phyloP scores from a whole-genome alignment of 2,113 vertebrate species.

The Phylloscopus trochiloides region DNA sequence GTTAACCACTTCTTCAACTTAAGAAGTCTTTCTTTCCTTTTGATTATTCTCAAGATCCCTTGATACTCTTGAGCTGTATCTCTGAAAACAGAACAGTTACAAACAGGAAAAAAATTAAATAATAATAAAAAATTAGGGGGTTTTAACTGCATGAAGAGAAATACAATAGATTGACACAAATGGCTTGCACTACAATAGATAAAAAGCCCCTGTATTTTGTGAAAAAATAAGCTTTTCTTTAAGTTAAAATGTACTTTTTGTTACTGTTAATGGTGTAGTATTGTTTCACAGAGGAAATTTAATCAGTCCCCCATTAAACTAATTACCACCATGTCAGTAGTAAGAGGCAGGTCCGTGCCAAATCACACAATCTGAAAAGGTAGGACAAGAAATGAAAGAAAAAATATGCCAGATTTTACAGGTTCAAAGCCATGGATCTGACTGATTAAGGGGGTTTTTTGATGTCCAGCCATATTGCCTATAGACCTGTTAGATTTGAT shows the following conservation, averaged over 20 bases:
- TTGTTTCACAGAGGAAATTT: background rate
- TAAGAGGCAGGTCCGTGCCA: background rate
- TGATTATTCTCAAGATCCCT: background rate
- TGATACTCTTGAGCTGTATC: background rate
- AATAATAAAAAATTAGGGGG: background rate
- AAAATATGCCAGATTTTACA: background rate
- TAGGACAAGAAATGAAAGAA: background rate
- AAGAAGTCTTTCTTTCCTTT: background rate
- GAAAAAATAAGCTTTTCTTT: background rate
- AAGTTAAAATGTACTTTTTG: background rate
- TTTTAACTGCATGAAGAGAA: background rate
- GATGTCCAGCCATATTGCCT: background rate
- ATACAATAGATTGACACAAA: background rate
- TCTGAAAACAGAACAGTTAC: background rate
- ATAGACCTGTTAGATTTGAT: background rate
- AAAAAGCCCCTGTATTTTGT: background rate
- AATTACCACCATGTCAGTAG: background rate
- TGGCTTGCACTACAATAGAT: background rate
- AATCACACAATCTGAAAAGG: background rate
- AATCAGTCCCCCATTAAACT: background rate
- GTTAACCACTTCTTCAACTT: background rate
- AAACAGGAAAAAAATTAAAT: background rate
- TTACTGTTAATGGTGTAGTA: background rate
- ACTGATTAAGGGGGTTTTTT: accelerated
- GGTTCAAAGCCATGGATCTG: background rate